These are phyloP conservation scores for Danionella dracula DNA, from an alignment of 2,797 vertebrate species.

Conservation along the genomic window DNA sequence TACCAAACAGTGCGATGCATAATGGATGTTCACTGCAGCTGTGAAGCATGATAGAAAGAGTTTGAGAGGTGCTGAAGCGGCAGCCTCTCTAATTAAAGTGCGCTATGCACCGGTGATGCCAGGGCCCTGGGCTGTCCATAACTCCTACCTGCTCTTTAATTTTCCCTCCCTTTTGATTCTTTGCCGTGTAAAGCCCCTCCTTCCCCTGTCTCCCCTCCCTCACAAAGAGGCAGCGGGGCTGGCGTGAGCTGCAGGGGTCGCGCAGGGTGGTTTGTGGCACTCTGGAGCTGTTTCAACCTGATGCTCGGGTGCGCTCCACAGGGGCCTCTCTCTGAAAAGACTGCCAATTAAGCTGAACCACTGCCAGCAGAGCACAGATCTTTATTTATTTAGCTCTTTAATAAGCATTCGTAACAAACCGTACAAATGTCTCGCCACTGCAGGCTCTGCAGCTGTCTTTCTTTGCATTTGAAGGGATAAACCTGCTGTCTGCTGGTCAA, in stretches of 20 bases:
- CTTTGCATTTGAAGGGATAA: constrained; percentile 43
- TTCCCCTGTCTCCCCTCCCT: background rate
- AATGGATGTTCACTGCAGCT: constrained; percentile 54
- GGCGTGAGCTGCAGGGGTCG: constrained; percentile 11
- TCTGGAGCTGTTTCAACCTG: constrained; percentile 30
- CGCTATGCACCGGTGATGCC: constrained; percentile 15
- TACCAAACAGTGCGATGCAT: constrained; percentile 60
- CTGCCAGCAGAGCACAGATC: constrained; percentile 61
- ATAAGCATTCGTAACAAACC: constrained; percentile 62
- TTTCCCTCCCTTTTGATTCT: constrained; percentile 35
- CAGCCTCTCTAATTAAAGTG: constrained; percentile 35
- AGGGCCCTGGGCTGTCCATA: background rate
- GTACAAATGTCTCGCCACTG: constrained; percentile 41
- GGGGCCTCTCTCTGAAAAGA: constrained; percentile 52
- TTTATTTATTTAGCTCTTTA: constrained; percentile 64
- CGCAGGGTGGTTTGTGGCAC: constrained; percentile 24
- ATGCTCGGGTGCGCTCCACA: constrained; percentile 22
- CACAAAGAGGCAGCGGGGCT: constrained; percentile 25
- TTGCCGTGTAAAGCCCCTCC: background rate
- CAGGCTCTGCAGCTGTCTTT: constrained; percentile 28
- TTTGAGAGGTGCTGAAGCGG: constrained; percentile 27
- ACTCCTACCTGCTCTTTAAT: constrained; percentile 2
- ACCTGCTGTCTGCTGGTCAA: background rate
- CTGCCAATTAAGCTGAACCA: constrained; percentile 66
- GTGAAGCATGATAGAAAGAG: constrained; percentile 48